phyloP scores from a whole-genome alignment of 1,140 invertebrate genomes.

The Uloborus diversus region DNA sequence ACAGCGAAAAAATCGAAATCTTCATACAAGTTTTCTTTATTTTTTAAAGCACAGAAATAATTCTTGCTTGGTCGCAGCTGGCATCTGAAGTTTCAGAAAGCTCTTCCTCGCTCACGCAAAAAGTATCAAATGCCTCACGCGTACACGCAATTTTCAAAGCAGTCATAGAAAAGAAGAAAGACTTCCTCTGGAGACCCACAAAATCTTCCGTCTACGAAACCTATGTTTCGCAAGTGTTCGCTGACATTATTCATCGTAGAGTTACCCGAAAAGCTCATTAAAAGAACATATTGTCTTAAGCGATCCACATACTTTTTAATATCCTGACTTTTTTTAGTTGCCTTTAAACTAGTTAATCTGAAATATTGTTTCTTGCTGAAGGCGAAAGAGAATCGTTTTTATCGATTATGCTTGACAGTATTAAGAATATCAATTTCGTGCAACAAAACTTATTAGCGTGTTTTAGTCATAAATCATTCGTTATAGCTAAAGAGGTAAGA shows the following conservation, averaged over 20 bases:
- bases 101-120: slow-evolving; percentile 10
- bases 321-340: slow-evolving; percentile 10
- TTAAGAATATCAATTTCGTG: no score
- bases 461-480: no score
- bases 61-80: slow-evolving; percentile 40
- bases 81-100: slow-evolving; percentile 11
- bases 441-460: no score
- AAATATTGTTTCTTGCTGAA: background rate
- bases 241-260: slow-evolving; percentile 31
- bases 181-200: background rate
- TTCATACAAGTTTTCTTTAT: slow-evolving; percentile 26
- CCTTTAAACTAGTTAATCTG: background rate
- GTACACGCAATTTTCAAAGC: background rate
- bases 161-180: background rate
- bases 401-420: no score
- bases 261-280: slow-evolving; percentile 23
- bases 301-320: slow-evolving; percentile 39
- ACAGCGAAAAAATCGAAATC: background rate
- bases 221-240: slow-evolving; percentile 19
- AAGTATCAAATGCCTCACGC: slow-evolving; percentile 22
- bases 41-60: slow-evolving; percentile 11
- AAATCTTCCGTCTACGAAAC: slow-evolving; percentile 14
- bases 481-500: no score
- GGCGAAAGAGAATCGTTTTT: no score
- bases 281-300: slow-evolving; percentile 11